Evolutionary conservation across 2,888 invertebrate species (phyloP), one percentile per base, ranked within the genome.

Genomic region (Acanthosepion pharaonis): DNA sequence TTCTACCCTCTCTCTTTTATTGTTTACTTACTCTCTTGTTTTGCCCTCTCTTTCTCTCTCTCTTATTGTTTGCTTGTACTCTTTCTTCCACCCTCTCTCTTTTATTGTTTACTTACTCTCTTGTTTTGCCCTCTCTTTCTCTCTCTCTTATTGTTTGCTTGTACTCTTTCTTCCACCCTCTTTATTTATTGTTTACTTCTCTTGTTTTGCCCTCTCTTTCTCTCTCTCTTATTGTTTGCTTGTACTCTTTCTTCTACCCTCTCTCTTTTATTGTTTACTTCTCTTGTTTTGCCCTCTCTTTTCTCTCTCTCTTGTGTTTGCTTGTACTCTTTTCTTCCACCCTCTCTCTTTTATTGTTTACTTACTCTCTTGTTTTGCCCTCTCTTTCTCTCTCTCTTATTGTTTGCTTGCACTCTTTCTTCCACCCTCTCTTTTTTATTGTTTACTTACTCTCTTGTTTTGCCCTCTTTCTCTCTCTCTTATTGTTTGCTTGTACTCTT

Each of bases 291-390:
- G n/a, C 15, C 11, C 78, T n/a, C 18, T 64, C 64, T 64, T 25
- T 59, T 25, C 4, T 28, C 28, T 28, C 59, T 6, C 28, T 28
- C 64, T 6, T 28, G 1, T 1, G 6, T 28, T 8, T 64, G 1
- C 5, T n/a, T n/a, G 0, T 11, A 0, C 9, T 28, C 9, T 28
- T 28, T 18, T n/a, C 0, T n/a, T n/a, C n/a, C 6, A 4, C 15
- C n/a, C 9, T n/a, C 28, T n/a, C 28, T 25, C 25, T 8, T 8
- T 28, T 25, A 23, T 25, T 25, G 20, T 25, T 78, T n/a, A 4
- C n/a, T n/a, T 18, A 18, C 78, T 64, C 25, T 25, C 28, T 28
- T n/a, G 2, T 4, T 28, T 28, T 9, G 25, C n/a, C 11, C 9
- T n/a, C 0, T 9, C 8, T 8, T n/a, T n/a, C n/a, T 3, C 6